Evolutionary conservation across 2,797 vertebrate genomes (phyloP).

Genomic region (Steatocranus sp.): DNA sequence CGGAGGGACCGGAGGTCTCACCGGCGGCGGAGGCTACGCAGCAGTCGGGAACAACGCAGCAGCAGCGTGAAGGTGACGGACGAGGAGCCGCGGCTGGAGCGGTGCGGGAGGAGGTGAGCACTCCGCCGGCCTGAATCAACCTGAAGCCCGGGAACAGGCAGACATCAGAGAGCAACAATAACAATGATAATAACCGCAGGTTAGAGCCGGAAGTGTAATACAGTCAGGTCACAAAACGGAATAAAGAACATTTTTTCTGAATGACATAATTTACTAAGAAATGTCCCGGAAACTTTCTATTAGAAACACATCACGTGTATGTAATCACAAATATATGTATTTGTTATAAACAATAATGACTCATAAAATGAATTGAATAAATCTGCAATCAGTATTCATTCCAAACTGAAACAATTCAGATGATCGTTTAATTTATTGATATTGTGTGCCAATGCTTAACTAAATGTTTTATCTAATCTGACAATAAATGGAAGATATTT

Average conservation of each 20-base stretch:
- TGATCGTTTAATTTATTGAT: background rate
- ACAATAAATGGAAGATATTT: background rate
- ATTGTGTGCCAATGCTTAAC: background rate
- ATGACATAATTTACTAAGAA: background rate
- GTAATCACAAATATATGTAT: background rate
- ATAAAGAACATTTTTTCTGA: background rate
- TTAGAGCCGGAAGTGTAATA: background rate
- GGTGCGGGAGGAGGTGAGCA: slow-evolving; percentile 25
- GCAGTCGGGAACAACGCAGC: background rate
- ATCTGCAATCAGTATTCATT: fast-evolving
- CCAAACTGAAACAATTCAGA: no score
- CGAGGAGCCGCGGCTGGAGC: background rate
- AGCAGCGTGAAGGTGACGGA: background rate
- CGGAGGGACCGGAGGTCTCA: background rate
- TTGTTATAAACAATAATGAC: background rate
- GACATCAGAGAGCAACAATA: background rate
- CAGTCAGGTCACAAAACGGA: background rate
- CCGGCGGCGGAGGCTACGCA: background rate
- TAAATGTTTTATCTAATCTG: background rate
- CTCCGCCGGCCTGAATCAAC: background rate
- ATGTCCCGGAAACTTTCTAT: background rate
- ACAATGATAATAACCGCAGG: background rate
- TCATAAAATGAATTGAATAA: background rate
- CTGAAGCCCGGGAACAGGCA: background rate
- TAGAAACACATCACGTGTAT: background rate